A percentile compares a stretch with the other conserved stretches of the same genome.
These are phyloP conservation scores for Pseudonaja textilis DNA, from an alignment of 2,113 vertebrate genomes.

Conservation along the genomic window DNA sequence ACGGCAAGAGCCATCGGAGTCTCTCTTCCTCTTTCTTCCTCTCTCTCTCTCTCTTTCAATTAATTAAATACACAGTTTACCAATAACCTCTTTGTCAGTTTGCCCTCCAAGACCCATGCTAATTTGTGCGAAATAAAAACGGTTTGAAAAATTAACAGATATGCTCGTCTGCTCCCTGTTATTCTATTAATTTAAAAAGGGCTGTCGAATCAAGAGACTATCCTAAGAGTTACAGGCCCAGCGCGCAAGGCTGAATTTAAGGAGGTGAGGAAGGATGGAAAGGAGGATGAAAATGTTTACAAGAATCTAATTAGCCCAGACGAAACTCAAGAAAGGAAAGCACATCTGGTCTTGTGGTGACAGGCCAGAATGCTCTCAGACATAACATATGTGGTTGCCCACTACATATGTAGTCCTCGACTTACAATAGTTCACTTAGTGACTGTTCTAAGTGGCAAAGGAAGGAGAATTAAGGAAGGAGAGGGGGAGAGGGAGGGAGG, in stretches of 20 bases:
- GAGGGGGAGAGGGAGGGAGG: too few relatives aligned
- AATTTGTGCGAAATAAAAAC: constrained; percentile 97
- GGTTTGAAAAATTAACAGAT: constrained; percentile 83
- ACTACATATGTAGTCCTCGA: not conserved
- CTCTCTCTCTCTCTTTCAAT: constrained; percentile 87
- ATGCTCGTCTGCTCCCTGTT: constrained; percentile 69
- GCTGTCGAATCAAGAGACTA: constrained; percentile 63
- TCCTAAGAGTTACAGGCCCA: constrained; percentile 58
- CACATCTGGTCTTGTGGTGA: constrained; percentile 12
- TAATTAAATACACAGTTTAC: constrained; percentile 99
- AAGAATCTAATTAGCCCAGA: constrained; percentile 62
- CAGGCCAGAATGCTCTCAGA: not conserved
- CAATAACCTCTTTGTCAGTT: constrained; percentile 99
- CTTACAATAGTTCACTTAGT: not conserved
- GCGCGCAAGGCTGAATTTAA: constrained; percentile 32
- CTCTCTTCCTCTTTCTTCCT: constrained; percentile 67
- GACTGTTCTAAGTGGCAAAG: not conserved
- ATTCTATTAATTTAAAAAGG: constrained; percentile 69
- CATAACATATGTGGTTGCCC: not conserved
- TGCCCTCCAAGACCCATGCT: constrained; percentile 97
- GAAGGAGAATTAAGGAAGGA: too few relatives aligned
- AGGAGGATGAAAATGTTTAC: not conserved
- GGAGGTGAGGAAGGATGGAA: constrained; percentile 23
- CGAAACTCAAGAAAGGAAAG: constrained; percentile 22
- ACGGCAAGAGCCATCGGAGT: constrained; percentile 99